These are phyloP conservation scores for Holcopasites calliopsidis DNA, from an alignment of 1,140 invertebrate genomes.

Conservation along the genomic window DNA sequence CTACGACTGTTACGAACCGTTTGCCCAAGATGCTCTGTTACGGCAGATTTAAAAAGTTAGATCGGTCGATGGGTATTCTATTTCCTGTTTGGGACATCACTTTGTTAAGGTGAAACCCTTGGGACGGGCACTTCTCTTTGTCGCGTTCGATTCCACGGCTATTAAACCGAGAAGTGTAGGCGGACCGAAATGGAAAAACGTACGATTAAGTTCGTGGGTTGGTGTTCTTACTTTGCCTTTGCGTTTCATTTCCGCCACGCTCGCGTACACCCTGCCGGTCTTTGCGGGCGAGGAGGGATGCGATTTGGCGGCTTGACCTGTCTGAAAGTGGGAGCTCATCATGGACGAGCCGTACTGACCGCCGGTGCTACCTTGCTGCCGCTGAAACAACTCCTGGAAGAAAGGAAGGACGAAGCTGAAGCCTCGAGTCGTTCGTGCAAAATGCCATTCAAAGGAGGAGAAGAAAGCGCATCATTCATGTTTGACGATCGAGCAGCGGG, in stretches of 20 bases:
- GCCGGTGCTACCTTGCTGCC: slow-evolving; percentile 83
- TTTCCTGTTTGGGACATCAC: no score
- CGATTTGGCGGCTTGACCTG: slow-evolving; percentile 82
- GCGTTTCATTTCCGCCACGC: slow-evolving; percentile 96
- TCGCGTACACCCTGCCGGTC: slow-evolving; percentile 90
- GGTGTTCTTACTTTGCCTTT: slow-evolving; percentile 85
- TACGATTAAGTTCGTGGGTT: slow-evolving; percentile 19
- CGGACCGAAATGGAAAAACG: slow-evolving; percentile 14
- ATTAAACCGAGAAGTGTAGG: background rate
- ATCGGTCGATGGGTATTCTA: no score
- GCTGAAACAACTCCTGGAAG: slow-evolving; percentile 89
- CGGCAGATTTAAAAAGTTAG: no score
- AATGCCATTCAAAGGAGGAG: slow-evolving; percentile 56
- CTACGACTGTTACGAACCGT: no score
- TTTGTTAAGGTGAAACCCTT: no score
- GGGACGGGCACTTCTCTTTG: no score
- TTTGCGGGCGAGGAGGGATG: slow-evolving; percentile 84
- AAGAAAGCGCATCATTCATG: slow-evolving; percentile 51
- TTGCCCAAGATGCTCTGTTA: no score
- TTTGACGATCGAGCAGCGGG: slow-evolving; percentile 37
- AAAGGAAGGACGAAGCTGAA: slow-evolving; percentile 72
- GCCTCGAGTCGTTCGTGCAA: slow-evolving; percentile 54
- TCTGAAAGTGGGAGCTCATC: slow-evolving; percentile 88
- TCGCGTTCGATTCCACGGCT: no score
- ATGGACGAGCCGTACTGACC: slow-evolving; percentile 81